Evolutionary conservation across 2,888 invertebrate species (phyloP).

Genomic region (Acanthococcus lagerstroemiae): DNA sequence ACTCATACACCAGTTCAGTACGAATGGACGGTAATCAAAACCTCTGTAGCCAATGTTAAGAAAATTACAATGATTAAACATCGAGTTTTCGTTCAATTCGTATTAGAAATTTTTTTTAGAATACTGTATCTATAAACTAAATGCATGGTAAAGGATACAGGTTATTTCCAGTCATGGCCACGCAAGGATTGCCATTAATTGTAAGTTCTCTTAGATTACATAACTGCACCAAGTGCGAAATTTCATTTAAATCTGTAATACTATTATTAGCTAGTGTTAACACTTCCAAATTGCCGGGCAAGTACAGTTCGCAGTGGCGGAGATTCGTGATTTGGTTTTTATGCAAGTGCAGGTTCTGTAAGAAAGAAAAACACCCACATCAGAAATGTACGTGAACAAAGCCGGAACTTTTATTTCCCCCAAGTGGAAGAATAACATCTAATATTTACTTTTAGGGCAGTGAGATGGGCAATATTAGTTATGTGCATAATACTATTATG

Average conservation of each 20-base stretch:
- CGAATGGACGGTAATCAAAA: conserved; percentile 84
- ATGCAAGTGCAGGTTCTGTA: conserved; percentile 71
- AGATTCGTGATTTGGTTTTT: conserved; percentile 75
- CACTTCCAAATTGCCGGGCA: conserved; percentile 63
- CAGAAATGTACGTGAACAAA: too few relatives aligned
- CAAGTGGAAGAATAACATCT: neutral
- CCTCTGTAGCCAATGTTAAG: conserved; percentile 49
- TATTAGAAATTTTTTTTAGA: neutral
- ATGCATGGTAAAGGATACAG: conserved; percentile 59
- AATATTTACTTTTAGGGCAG: conserved; percentile 62
- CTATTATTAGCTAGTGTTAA: conserved; percentile 73
- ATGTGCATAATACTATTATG: conserved; percentile 79
- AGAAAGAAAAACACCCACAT: conserved; percentile 35
- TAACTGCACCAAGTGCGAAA: conserved; percentile 68
- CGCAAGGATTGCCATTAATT: conserved; percentile 78
- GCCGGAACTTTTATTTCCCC: conserved; percentile 17
- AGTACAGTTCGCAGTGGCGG: conserved; percentile 68
- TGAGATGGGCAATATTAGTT: conserved; percentile 72
- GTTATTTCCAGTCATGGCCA: conserved; percentile 63
- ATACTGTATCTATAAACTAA: conserved; percentile 8
- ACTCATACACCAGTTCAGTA: conserved; percentile 86
- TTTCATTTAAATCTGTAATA: conserved; percentile 74
- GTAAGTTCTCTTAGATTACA: conserved; percentile 68
- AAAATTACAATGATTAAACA: conserved; percentile 30
- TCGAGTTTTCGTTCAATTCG: neutral